phyloP scores from a whole-genome alignment of 2,797 vertebrate species.

The Lepus oiostolus region DNA sequence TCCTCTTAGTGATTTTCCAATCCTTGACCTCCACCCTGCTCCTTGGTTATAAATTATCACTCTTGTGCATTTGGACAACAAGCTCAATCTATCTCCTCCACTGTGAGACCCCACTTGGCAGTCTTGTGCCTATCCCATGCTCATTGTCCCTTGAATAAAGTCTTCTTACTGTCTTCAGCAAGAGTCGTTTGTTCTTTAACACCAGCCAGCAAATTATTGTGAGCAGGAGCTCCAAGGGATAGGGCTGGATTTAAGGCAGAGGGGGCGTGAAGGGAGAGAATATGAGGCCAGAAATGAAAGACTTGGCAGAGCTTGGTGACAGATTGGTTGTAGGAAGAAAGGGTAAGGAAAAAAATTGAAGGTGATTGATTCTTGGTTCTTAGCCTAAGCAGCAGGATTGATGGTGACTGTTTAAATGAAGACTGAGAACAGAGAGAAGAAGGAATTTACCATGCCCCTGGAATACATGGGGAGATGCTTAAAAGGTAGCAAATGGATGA shows the following conservation, averaged over 20 bases:
- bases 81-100: not conserved
- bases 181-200: not conserved
- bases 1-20: not conserved
- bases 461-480: not conserved
- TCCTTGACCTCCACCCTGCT: not conserved
- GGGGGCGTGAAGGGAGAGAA: not conserved
- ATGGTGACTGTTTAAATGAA: not conserved
- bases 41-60: not conserved
- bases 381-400: not conserved
- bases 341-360: not conserved
- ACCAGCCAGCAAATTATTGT: not conserved
- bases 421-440: constrained; percentile 7
- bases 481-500: not conserved
- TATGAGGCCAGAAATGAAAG: not conserved
- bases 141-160: not conserved
- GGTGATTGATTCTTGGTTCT: constrained; percentile 41
- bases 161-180: not conserved
- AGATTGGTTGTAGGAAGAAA: constrained; percentile 34
- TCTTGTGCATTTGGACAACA: not conserved
- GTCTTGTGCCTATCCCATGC: not conserved
- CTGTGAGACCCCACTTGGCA: not conserved
- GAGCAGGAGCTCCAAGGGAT: not conserved
- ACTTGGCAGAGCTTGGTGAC: not conserved
- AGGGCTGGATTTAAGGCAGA: not conserved
- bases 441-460: not conserved